Evolutionary conservation across 2,888 invertebrate species (phyloP).

Genomic region (Dendrolimus pini): DNA sequence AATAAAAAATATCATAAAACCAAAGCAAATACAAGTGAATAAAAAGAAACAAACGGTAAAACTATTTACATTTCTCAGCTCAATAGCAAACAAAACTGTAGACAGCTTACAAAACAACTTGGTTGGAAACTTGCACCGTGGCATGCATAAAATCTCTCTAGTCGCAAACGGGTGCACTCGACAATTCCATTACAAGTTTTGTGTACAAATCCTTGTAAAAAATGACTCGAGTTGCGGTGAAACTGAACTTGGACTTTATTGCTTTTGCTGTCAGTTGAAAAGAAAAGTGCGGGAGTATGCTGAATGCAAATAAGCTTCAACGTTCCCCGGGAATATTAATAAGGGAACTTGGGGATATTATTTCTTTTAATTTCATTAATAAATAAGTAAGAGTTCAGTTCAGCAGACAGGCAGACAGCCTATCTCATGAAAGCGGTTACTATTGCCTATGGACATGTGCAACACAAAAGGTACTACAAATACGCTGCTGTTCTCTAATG

Average conservation of each 20-base stretch:
- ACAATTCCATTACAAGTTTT: slow-evolving; percentile 24
- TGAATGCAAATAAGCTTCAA: background rate
- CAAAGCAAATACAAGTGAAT: too few species aligned
- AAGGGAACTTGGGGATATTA: background rate
- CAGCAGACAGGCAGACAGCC: too few species aligned
- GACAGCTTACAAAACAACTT: slow-evolving; percentile 17
- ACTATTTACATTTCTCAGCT: background rate
- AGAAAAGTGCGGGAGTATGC: background rate
- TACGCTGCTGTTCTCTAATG: too few species aligned
- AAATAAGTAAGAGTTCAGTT: background rate
- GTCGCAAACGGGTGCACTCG: slow-evolving; percentile 17
- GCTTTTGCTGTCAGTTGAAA: slow-evolving; percentile 7
- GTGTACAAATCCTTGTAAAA: slow-evolving; percentile 9
- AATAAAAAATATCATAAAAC: too few species aligned
- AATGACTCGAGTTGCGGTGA: slow-evolving; percentile 11
- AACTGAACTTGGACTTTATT: slow-evolving; percentile 18
- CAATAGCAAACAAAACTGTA: slow-evolving; percentile 5
- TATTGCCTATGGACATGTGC: too few species aligned
- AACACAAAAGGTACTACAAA: too few species aligned
- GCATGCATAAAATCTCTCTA: slow-evolving; percentile 15
- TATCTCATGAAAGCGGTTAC: too few species aligned
- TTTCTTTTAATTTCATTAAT: background rate
- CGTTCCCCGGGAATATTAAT: background rate
- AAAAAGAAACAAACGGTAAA: background rate
- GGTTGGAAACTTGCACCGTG: slow-evolving; percentile 22